These are phyloP conservation scores for Shinisaurus crocodilurus DNA, from an alignment of 2,113 vertebrate genomes.

Conservation along the genomic window DNA sequence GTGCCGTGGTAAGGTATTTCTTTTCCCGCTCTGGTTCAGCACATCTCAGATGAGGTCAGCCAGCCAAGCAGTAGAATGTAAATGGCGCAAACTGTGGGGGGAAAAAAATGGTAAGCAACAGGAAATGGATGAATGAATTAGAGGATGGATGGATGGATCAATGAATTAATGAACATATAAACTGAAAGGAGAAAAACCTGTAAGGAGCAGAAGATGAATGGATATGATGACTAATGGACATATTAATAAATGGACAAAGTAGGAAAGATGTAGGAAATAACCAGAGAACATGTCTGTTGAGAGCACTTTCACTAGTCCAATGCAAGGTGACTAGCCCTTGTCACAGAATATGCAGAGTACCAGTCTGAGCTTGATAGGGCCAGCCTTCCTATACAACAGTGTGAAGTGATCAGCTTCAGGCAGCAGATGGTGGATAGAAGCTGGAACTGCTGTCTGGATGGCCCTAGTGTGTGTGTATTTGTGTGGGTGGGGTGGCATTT, in stretches of 20 bases:
- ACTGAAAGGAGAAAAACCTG: conserved; percentile 22
- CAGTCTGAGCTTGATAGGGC: background rate
- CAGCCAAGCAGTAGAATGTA: background rate
- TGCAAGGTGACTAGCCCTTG: background rate
- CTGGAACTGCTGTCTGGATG: background rate
- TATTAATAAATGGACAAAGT: background rate
- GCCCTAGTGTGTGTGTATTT: too few relatives aligned
- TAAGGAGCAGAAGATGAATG: conserved; percentile 28
- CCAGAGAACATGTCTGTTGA: background rate
- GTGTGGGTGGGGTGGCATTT: background rate
- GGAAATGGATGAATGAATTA: conserved; percentile 30
- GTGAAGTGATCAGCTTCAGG: background rate
- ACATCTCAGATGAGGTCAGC: background rate
- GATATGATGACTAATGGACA: conserved; percentile 5
- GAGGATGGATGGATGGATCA: conserved; percentile 12
- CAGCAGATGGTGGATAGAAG: background rate
- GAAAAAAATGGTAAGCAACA: conserved; percentile 32
- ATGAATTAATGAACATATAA: conserved; percentile 11
- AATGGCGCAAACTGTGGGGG: conserved; percentile 17
- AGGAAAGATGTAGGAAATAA: background rate
- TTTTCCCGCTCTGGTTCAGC: conserved; percentile 15
- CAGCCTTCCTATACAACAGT: too few relatives aligned
- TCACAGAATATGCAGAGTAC: background rate
- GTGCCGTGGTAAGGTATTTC: background rate
- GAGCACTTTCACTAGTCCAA: background rate